Evolutionary conservation across 2,888 invertebrate species (phyloP), one percentile per base, ranked within the genome.

Genomic region (Tiliacea aurago): DNA sequence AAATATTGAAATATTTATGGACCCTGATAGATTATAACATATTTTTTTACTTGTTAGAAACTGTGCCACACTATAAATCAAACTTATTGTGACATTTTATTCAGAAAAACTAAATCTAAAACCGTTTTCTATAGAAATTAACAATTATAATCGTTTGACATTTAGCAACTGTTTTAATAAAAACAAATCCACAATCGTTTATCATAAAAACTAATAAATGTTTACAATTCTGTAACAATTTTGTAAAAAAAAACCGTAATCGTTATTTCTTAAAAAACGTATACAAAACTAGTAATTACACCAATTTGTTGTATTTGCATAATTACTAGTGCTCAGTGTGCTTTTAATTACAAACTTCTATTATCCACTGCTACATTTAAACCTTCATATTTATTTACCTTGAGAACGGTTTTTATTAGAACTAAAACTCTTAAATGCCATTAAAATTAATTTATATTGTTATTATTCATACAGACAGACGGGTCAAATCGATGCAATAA

Each of bases 241-340:
- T 76, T 51, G 18, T 41, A 66, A 70, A 70, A 72, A 83, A 66
- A 58, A 71, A 56, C 43, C 23, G 37, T 77, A 81, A 84, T 81
- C 28, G 72, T 0, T 65, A 64, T 74, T 61, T 73, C 23, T 49
- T 47, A 63, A 70, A 81, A 79, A 70, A 58, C 56, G 20, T 61
- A 70, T 59, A 70, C 73, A 79, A 80, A 78, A 67, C 75, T 64
- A 59, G 51, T 81, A 81, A 86, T 86, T 80, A 86, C 68, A 81
- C 61, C 84, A 84, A 87, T 86, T 84, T 78, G 73, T 74, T 73
- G 73, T 75, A 82, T 87, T 84, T 86, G 78, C 86, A 86, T 86
- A 85, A 86, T 87, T 81, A 80, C 85, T 75, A 72, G 75, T 86
- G 66, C 65, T 78, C 70, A 56, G 70, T 79, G 62, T 77, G 63